Evolutionary conservation across 2,113 vertebrate species (phyloP).

Genomic region (Corvus moneduloides): DNA sequence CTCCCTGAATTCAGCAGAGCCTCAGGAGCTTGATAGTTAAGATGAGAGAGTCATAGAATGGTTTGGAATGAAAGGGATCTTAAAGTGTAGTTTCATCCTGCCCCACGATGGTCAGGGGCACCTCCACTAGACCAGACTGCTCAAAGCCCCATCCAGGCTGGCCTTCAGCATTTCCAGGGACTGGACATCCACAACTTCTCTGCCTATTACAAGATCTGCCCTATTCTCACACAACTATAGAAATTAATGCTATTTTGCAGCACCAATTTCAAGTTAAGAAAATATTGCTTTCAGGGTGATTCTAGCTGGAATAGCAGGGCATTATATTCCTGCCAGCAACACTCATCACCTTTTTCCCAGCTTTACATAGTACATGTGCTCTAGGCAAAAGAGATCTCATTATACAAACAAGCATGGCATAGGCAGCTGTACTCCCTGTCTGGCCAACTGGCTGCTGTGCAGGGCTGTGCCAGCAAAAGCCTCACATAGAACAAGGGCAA

Average conservation of each 20-base stretch:
- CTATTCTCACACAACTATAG: neutral
- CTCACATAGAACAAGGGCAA: neutral
- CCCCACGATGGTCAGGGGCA: neutral
- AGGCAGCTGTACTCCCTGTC: neutral
- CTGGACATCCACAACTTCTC: neutral
- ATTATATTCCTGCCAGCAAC: constrained; percentile 11
- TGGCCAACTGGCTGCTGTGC: neutral
- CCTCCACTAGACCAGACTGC: neutral
- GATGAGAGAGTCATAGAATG: neutral
- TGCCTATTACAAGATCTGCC: neutral
- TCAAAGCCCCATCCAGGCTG: neutral
- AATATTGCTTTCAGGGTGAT: neutral
- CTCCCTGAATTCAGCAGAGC: neutral
- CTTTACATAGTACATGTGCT: neutral
- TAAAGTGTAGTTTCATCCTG: neutral
- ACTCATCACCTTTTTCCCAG: neutral
- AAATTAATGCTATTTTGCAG: neutral
- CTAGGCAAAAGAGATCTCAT: neutral
- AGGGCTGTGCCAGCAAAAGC: neutral
- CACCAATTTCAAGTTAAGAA: neutral
- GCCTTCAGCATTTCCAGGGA: neutral
- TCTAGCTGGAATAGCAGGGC: constrained; percentile 10
- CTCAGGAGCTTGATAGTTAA: neutral
- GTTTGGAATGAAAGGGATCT: neutral
- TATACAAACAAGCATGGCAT: neutral